Base-by-base conservation (phyloP, 2,113 vertebrate genomes). In the Orcinus orca region DNA sequence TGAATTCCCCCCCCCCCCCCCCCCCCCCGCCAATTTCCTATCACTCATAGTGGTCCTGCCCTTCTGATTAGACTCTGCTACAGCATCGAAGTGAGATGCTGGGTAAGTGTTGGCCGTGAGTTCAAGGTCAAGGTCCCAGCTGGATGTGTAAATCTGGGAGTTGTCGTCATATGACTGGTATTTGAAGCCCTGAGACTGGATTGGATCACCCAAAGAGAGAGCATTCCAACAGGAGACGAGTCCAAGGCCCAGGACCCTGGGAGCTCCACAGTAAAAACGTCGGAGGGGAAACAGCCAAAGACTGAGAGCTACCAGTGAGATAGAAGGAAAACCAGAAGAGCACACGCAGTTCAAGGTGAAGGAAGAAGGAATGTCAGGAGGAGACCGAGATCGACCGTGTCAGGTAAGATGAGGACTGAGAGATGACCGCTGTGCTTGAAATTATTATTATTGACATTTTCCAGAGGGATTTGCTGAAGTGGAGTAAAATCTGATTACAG, bases 301-400 rank as follows among this genome's bases (percentile, higher is more conserved):
- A 10, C 26, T 0, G 0, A 74, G 41, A 74, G 73, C 73, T 9
- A 5, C 41, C 41, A 74, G 26, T 10, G 41, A 74, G 26, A 10
- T 15, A 31, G 41, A 47, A 74, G 14, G 73, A 18, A 44, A 17
- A 8, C 26, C 73, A 65, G 63, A 33, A 1, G 41, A 29, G 25
- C 73, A 47, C 26, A 5, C 4, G 0, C 31, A 44, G 41, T 11
- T 76, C 26, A 76, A 47, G 41, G 73, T 2, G 2, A 76, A 31
- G 26, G 41, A 76, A 44, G 73, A 58, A 21, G 21, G 55, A 76
- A 31, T 17, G 26, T 47, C 15, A 5, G 26, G 15, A 76, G 41
- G 26, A 47, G 8, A 26, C 41, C 31, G 41, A 76, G 41, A 15
- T 5, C 2, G 2, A 76, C 73, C 8, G 0, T 0, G 4, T 47